A percentile compares a stretch with the other conserved stretches of the same genome.
Conservation (phyloP, 2,888 invertebrate species). For the Cactoblastis cactorum region DNA sequence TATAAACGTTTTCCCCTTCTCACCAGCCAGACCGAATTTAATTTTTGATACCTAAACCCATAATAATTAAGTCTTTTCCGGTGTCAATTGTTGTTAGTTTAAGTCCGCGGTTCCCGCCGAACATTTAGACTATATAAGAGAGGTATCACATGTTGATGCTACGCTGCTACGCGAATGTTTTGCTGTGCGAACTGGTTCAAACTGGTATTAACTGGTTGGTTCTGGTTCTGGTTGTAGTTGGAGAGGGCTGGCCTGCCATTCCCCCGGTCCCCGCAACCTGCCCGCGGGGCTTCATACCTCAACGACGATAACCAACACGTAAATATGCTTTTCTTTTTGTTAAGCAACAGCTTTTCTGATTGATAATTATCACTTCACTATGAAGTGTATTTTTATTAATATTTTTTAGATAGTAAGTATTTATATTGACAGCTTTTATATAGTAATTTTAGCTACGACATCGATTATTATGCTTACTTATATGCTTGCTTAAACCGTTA, state of each 20-base stretch:
- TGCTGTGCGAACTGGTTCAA: slow-evolving; percentile 31
- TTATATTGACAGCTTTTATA: too few relatives aligned
- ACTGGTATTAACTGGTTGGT: slow-evolving; percentile 36
- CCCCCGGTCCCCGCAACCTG: slow-evolving; percentile 53
- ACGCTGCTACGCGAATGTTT: slow-evolving; percentile 18
- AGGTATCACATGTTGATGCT: neutral
- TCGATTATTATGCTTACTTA: too few relatives aligned
- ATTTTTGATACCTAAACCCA: too few relatives aligned
- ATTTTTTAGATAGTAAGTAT: too few relatives aligned
- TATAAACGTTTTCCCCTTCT: too few relatives aligned
- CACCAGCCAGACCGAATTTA: too few relatives aligned
- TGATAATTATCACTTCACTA: too few relatives aligned
- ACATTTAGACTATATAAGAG: slow-evolving; percentile 2
- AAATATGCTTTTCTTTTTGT: slow-evolving; percentile 22
- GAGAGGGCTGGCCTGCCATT: slow-evolving; percentile 66
- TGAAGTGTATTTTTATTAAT: neutral
- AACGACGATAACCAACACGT: slow-evolving; percentile 54
- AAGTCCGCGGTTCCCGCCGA: neutral
- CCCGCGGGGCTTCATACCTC: slow-evolving; percentile 46
- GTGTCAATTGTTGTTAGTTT: neutral
- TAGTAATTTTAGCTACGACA: too few relatives aligned
- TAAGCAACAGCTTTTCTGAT: neutral
- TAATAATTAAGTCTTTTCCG: too few relatives aligned
- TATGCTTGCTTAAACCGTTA: too few relatives aligned
- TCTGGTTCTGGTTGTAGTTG: slow-evolving; percentile 68